phyloP scores from a whole-genome alignment of 2,888 invertebrate genomes.

The Automeris io region DNA sequence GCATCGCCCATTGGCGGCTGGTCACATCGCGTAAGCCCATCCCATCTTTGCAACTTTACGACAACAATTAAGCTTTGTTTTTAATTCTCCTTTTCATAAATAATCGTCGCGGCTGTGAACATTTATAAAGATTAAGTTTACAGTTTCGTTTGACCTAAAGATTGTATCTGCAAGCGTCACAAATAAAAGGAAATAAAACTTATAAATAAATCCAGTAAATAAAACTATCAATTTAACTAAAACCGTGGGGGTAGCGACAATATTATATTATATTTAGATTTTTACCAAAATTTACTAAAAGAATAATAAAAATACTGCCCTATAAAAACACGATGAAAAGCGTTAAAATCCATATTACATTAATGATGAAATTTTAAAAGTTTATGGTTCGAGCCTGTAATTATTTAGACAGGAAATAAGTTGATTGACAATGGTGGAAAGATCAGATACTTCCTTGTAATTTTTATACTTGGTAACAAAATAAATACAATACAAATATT shows the following conservation, averaged over 20 bases:
- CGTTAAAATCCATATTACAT: no score
- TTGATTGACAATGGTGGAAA: no score
- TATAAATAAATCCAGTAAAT: background rate
- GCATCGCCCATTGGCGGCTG: conserved; percentile 77
- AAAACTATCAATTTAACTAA: no score
- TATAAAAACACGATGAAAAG: no score
- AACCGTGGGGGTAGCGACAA: no score
- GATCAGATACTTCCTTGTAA: no score
- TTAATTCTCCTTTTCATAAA: conserved; percentile 48
- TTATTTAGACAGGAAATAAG: no score
- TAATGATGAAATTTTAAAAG: no score
- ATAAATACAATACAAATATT: no score
- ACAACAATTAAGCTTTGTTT: conserved; percentile 78
- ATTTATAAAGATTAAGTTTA: conserved; percentile 61
- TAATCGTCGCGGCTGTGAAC: conserved; percentile 73
- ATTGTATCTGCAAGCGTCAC: background rate
- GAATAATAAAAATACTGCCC: background rate
- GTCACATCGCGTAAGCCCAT: conserved; percentile 85
- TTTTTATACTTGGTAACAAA: no score
- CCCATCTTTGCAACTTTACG: conserved; percentile 77
- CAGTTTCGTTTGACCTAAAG: conserved; percentile 14
- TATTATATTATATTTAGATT: background rate
- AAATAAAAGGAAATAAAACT: background rate
- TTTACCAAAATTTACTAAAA: background rate
- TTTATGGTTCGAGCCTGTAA: no score